Base-by-base conservation (phyloP, 2,888 invertebrate genomes). In the Stomorhina lunata region DNA sequence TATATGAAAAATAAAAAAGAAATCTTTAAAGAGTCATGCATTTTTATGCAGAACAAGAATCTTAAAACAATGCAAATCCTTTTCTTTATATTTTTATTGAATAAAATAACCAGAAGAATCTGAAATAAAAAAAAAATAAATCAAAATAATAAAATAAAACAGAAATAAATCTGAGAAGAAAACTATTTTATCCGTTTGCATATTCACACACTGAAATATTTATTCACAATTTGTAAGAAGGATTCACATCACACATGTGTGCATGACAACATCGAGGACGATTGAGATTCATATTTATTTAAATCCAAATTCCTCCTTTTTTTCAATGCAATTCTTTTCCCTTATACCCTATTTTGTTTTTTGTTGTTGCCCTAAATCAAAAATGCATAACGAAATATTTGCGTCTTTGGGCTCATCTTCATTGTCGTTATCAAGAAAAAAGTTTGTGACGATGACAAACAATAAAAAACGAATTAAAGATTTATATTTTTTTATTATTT, bases 31-130 rank as follows among this genome's bases (percentile, higher is more conserved):
- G 20, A 71, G 71, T 73, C 72, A 75, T 76, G 84, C 84, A 84
- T 68, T 84, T 81, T 81, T 76, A 66, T 80, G 71, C 75, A 69
- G 20, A 76, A 71, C 29, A 61, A 61, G 43, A 75, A 71, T 76
- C 17, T 68, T 40, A 76, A 79, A 73, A 84, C 85, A 85, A 85
- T 81, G 81, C 80, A 83, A 85, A 83, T 85, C 78, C 81, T 75
- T 73, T 80, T 71, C 84, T 79, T 82, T 75, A 76, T 75, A 53
- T 55, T 75, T 65, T 43, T 65, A 65, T 75, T 50, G 69, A 79
- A 79, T 59, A 65, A 78, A 34, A 37, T n/a, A n/a, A 66, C 48
- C 12, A 25, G n/a, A n/a, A 10, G 29, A 65, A 45, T 6, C 25
- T 20, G 34, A n/a, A n/a, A n/a, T n/a, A n/a, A n/a, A n/a, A n/a